A percentile compares a stretch with the other conserved stretches of the same genome.
These are phyloP conservation scores for Urophycis tenuis DNA, from an alignment of 2,797 vertebrate species.

Conservation along the genomic window DNA sequence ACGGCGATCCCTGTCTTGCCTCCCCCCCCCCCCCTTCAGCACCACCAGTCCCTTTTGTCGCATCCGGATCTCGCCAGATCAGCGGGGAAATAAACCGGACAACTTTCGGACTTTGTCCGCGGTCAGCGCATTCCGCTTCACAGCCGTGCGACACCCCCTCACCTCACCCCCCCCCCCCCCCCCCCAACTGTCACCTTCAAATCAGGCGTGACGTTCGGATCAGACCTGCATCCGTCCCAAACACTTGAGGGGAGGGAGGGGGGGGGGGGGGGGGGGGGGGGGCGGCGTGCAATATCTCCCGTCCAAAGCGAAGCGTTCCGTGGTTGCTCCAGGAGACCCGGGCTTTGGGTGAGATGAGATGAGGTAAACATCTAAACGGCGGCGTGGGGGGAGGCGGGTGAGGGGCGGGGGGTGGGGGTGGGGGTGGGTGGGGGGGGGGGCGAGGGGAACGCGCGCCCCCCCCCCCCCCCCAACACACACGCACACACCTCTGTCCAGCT, in stretches of 20 bases:
- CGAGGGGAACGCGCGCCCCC: conserved; percentile 10
- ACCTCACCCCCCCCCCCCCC: not conserved
- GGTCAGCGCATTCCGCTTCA: conserved; percentile 20
- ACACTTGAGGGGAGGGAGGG: not conserved
- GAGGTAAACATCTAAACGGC: conserved; percentile 35
- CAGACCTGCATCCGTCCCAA: not conserved
- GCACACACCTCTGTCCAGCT: too few species aligned
- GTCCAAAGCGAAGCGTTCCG: not conserved
- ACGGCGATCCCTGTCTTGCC: too few species aligned
- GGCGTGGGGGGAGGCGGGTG: not conserved
- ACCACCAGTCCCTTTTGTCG: conserved; percentile 4
- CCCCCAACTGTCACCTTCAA: conserved; percentile 25
- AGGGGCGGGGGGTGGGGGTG: conserved; percentile 27
- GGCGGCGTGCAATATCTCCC: not conserved
- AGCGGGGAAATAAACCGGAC: conserved; percentile 16
- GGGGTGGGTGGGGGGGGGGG: conserved; percentile 33
- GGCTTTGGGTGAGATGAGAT: conserved; percentile 14
- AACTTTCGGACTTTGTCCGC: not conserved
- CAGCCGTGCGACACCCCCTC: conserved; percentile 2
- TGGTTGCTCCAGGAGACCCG: conserved; percentile 30
- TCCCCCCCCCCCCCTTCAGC: too few species aligned
- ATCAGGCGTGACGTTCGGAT: conserved; percentile 12
- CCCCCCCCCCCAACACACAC: too few species aligned
- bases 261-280: too few species aligned
- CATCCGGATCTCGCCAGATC: not conserved